A percentile compares a stretch with the other conserved stretches of the same genome.
Conservation (phyloP, 2,797 vertebrate genomes). For the Coluber constrictor region DNA sequence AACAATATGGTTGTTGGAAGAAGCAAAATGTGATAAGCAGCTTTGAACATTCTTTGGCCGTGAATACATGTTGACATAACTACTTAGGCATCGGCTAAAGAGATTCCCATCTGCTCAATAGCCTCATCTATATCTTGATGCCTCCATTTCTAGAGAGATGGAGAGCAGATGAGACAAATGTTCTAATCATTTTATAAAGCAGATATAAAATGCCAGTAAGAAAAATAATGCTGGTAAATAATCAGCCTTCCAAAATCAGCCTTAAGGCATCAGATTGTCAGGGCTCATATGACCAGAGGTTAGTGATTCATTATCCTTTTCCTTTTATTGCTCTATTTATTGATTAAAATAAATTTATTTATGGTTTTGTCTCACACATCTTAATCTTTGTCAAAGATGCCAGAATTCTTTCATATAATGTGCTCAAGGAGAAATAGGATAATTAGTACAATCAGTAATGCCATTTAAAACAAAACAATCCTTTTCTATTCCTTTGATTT, state of each 20-base stretch:
- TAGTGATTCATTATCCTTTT: slow-evolving; percentile 16
- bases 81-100: background rate
- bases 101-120: background rate
- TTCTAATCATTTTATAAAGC: background rate
- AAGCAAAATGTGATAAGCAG: background rate
- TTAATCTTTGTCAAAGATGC: background rate
- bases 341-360: background rate
- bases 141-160: slow-evolving; percentile 9
- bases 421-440: background rate
- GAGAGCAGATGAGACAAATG: background rate
- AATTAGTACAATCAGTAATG: background rate
- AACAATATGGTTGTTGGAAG: background rate
- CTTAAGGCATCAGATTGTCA: slow-evolving; percentile 3
- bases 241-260: background rate
- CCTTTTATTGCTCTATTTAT: background rate
- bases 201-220: background rate
- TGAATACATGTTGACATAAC: background rate
- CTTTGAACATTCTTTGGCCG: background rate
- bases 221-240: background rate
- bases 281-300: background rate
- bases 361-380: background rate
- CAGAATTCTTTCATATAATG: background rate
- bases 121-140: slow-evolving; percentile 12
- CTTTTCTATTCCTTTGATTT: background rate
- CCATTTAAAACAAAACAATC: background rate